Conservation (phyloP, 2,888 invertebrate species). For the Limenitis camilla region DNA sequence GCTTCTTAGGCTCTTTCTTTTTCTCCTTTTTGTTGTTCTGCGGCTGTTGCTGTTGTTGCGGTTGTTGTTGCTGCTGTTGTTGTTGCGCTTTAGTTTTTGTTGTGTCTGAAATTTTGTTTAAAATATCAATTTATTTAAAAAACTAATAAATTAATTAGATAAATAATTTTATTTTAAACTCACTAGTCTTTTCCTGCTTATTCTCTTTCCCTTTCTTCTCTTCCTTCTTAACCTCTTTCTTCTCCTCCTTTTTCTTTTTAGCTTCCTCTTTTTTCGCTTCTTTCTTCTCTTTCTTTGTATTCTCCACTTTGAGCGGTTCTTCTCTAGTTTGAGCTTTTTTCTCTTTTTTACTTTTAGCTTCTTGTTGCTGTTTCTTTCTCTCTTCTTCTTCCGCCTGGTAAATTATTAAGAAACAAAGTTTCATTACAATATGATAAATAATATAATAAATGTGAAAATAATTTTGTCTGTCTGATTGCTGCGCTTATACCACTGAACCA, state of each 20-base stretch:
- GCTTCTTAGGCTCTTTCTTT: conserved; percentile 30
- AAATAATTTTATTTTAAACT: conserved; percentile 16
- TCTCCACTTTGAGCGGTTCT: conserved; percentile 30
- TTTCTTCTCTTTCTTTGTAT: conserved; percentile 37
- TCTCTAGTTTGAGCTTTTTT: conserved; percentile 24
- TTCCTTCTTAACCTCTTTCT: conserved; percentile 32
- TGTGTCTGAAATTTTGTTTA: conserved; percentile 10
- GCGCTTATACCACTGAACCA: too few relatives aligned
- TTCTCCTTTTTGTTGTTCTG: conserved; percentile 37
- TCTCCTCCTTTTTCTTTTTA: conserved; percentile 40
- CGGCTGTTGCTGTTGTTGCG: conserved; percentile 1
- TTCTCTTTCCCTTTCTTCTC: conserved; percentile 40
- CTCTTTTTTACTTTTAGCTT: conserved; percentile 30
- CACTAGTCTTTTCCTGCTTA: conserved; percentile 52
- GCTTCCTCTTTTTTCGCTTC: conserved; percentile 30
- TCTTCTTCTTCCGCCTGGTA: conserved; percentile 31
- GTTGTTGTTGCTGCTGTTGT: conserved; percentile 23
- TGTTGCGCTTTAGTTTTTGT: conserved; percentile 23
- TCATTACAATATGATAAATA: neutral
- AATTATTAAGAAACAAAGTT: neutral
- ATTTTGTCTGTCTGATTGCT: too few relatives aligned
- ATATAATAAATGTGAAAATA: too few relatives aligned
- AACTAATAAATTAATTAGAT: too few relatives aligned
- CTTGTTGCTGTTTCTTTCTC: conserved; percentile 23
- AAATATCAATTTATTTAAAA: neutral